phyloP scores from a whole-genome alignment of 2,797 vertebrate genomes.

The Fringilla coelebs region DNA sequence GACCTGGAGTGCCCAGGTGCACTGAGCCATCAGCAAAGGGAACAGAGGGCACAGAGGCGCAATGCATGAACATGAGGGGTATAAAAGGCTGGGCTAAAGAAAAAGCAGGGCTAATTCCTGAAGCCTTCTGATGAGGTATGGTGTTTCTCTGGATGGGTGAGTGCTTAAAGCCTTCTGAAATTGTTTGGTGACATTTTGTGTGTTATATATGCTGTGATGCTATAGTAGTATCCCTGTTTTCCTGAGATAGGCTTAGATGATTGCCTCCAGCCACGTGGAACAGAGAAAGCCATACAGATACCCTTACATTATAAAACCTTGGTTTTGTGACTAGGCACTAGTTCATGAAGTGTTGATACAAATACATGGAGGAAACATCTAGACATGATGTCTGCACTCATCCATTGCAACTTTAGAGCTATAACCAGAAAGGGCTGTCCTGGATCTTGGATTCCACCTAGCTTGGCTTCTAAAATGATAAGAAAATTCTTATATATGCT shows the following conservation, averaged over 20 bases:
- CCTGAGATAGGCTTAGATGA: background rate
- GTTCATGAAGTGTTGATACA: background rate
- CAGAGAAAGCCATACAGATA: background rate
- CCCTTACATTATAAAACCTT: background rate
- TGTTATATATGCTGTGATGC: background rate
- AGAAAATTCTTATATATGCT: background rate
- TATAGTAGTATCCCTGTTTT: background rate
- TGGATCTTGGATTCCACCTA: background rate
- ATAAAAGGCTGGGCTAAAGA: background rate
- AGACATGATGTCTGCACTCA: background rate
- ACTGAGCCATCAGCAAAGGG: background rate
- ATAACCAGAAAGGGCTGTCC: background rate
- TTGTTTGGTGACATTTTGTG: background rate
- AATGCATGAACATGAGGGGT: background rate
- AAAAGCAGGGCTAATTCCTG: accelerated
- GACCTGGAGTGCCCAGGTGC: background rate
- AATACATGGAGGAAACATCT: too few relatives aligned
- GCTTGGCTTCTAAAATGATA: background rate
- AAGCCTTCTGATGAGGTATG: background rate
- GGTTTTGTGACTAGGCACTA: background rate
- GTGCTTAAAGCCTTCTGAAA: background rate
- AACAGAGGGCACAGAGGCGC: background rate
- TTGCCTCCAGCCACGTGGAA: accelerated
- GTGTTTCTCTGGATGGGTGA: background rate
- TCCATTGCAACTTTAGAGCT: background rate